These are phyloP conservation scores for Gorilla gorilla DNA, from an alignment of 2,113 vertebrate genomes.

Conservation along the genomic window DNA sequence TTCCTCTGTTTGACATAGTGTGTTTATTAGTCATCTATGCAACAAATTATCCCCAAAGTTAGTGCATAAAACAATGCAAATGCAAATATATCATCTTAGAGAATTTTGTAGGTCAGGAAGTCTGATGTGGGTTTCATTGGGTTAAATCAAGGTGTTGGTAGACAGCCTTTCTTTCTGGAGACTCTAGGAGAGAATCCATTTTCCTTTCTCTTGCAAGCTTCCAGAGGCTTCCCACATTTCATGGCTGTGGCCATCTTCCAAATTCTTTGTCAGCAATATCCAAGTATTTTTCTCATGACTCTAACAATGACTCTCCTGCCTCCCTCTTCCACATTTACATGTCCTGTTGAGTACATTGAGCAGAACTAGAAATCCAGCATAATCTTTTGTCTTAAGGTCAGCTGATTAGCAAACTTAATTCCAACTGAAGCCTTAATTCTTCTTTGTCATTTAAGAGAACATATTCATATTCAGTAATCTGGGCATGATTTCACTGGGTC, in stretches of 20 bases:
- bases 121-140: neutral
- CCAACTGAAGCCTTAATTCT: neutral
- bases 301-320: neutral
- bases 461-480: neutral
- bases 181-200: neutral
- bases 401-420: neutral
- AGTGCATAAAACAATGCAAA: neutral
- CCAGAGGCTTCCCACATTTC: neutral
- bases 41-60: neutral
- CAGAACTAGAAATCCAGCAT: neutral
- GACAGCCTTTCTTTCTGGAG: neutral
- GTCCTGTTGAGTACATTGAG: neutral
- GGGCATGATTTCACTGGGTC: neutral
- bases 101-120: neutral
- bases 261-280: neutral
- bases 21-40: neutral
- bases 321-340: neutral
- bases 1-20: neutral
- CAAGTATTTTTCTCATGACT: neutral
- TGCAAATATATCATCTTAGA: neutral
- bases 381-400: neutral
- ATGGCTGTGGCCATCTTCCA: neutral
- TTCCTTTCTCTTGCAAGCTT: neutral
- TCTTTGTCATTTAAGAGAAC: neutral
- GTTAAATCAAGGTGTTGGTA: neutral